These are phyloP conservation scores for Drosophila truncata DNA, from an alignment of 1,140 invertebrate genomes.

Conservation along the genomic window DNA sequence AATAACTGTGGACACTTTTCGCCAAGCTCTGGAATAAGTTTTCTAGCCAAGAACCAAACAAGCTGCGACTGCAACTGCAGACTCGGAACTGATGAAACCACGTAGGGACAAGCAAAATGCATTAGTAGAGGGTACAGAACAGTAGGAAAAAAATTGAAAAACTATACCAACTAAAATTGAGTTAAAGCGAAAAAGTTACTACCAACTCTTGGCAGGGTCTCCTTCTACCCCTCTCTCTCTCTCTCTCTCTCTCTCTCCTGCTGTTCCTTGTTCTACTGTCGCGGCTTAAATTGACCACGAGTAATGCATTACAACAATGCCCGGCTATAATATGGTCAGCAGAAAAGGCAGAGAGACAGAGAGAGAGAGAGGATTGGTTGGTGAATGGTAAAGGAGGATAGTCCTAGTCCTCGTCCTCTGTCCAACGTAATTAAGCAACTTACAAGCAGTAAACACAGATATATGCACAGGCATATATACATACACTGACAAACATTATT, in stretches of 20 bases:
- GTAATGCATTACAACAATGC: slow-evolving; percentile 76
- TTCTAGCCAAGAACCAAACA: slow-evolving; percentile 34
- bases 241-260: background rate
- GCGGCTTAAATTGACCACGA: slow-evolving; percentile 68
- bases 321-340: slow-evolving; percentile 16
- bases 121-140: slow-evolving; percentile 58
- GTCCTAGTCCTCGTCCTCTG: slow-evolving; percentile 28
- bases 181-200: slow-evolving; percentile 76
- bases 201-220: slow-evolving; percentile 20
- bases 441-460: slow-evolving; percentile 68
- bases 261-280: slow-evolving; percentile 27
- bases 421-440: slow-evolving; percentile 77
- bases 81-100: slow-evolving; percentile 44
- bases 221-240: background rate
- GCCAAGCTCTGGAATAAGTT: slow-evolving; percentile 29
- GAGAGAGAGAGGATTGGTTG: slow-evolving; percentile 7
- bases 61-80: slow-evolving; percentile 45
- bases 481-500: slow-evolving; percentile 48
- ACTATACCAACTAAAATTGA: slow-evolving; percentile 77
- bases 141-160: slow-evolving; percentile 36
- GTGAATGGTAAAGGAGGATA: background rate
- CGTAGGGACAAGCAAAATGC: slow-evolving; percentile 72
- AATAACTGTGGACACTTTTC: slow-evolving; percentile 20
- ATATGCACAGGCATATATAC: slow-evolving; percentile 8
- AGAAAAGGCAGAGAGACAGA: slow-evolving; percentile 39